Conservation (phyloP, 2,888 invertebrate genomes). For the Tridacna gigas region DNA sequence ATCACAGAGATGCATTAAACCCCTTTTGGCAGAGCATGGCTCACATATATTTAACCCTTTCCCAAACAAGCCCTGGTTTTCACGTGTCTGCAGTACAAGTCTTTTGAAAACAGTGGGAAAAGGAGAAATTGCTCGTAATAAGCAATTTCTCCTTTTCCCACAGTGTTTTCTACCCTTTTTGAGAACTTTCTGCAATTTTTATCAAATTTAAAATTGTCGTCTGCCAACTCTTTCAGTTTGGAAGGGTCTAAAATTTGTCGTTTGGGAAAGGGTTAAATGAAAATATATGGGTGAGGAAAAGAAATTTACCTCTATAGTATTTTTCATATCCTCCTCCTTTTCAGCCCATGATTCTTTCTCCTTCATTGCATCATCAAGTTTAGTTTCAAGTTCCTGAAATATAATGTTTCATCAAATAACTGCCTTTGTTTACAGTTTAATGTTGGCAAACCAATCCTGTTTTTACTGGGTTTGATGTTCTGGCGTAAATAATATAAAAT, state of each 20-base stretch:
- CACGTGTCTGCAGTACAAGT: neutral
- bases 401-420: neutral
- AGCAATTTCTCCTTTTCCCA: neutral
- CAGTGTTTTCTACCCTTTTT: neutral
- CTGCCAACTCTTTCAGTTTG: too few relatives aligned
- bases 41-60: constrained; percentile 1
- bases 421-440: too few relatives aligned
- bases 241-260: neutral
- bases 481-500: too few relatives aligned
- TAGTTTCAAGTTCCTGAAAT: constrained; percentile 24
- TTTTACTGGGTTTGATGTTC: too few relatives aligned
- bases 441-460: too few relatives aligned
- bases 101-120: neutral
- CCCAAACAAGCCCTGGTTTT: neutral
- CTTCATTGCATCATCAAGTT: constrained; percentile 48
- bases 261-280: neutral
- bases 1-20: too few relatives aligned
- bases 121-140: neutral
- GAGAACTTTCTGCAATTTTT: neutral
- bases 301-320: constrained; percentile 54
- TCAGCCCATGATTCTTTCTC: constrained; percentile 68
- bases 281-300: too few relatives aligned
- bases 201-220: neutral
- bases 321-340: constrained; percentile 66
- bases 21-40: too few relatives aligned